Conservation (phyloP, 2,888 invertebrate genomes). For the Himalopsyche kuldschensis region DNA sequence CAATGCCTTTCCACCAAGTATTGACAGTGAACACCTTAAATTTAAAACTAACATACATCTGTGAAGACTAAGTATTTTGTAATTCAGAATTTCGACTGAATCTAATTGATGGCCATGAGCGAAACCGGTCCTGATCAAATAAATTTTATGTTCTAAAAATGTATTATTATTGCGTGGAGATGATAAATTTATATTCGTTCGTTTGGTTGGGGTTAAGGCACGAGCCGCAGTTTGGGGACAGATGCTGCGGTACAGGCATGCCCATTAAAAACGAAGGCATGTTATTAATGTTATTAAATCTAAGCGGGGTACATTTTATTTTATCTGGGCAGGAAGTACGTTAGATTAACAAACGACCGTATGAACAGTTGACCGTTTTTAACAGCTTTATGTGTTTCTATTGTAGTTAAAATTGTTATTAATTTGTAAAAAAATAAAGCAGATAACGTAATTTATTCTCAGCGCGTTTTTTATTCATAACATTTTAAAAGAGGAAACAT, state of each 20-base stretch:
- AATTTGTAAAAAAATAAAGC: neutral
- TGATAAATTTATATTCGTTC: too few relatives aligned
- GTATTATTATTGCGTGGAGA: too few relatives aligned
- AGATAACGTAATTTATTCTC: neutral
- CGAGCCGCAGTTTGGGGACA: neutral
- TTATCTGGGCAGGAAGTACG: neutral
- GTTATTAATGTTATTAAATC: neutral
- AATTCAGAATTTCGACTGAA: too few relatives aligned
- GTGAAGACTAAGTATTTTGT: too few relatives aligned
- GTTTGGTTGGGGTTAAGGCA: neutral
- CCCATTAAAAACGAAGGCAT: neutral
- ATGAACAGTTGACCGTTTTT: neutral
- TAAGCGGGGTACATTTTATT: neutral
- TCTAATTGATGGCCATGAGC: too few relatives aligned
- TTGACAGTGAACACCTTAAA: too few relatives aligned
- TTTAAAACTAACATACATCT: too few relatives aligned
- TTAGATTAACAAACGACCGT: neutral
- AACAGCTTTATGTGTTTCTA: neutral
- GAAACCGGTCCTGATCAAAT: too few relatives aligned
- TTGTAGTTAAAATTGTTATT: neutral
- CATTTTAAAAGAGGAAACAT: neutral
- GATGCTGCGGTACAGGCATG: neutral
- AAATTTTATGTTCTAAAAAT: too few relatives aligned
- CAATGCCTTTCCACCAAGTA: too few relatives aligned
- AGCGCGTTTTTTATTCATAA: neutral